Percentiles rank a stretch among this genome's conserved stretches.
These are phyloP conservation scores for Brachionus paranguensis DNA, from an alignment of 1,140 invertebrate genomes.

Conservation along the genomic window DNA sequence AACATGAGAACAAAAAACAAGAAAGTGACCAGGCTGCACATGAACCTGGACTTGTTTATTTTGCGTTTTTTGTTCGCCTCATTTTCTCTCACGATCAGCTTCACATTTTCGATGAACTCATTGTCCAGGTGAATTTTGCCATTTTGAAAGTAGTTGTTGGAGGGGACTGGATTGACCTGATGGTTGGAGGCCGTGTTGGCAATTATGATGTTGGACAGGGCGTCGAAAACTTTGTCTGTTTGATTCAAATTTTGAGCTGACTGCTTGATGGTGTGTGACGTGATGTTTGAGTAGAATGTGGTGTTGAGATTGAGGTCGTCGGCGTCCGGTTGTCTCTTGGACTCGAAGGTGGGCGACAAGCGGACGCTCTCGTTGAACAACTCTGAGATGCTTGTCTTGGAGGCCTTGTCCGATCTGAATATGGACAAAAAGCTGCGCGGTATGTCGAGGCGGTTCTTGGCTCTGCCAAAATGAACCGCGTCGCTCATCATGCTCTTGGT, in stretches of 20 bases:
- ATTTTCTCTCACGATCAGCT: slow-evolving; percentile 1
- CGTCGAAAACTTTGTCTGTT: slow-evolving; percentile 26
- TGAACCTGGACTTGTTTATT: slow-evolving; percentile 13
- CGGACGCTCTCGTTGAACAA: not conserved
- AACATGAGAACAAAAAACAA: slow-evolving; percentile 28
- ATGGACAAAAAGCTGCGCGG: slow-evolving; percentile 12
- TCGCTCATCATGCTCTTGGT: not conserved
- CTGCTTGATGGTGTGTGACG: not conserved
- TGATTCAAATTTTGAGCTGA: not conserved
- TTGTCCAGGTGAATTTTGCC: slow-evolving; percentile 3
- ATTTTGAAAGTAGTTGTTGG: not conserved
- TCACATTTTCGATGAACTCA: slow-evolving; percentile 31
- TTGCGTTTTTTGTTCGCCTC: slow-evolving; percentile 15
- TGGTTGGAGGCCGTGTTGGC: not conserved
- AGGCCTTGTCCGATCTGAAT: not conserved
- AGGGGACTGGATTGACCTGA: not conserved
- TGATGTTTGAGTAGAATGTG: slow-evolving; percentile 7
- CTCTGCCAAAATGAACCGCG: not conserved
- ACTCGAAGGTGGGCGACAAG: not conserved
- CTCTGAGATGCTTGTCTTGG: not conserved
- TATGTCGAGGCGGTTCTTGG: not conserved
- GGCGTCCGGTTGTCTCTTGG: not conserved
- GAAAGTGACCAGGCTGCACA: slow-evolving; percentile 4
- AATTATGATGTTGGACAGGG: not conserved
- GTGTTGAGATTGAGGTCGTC: not conserved